phyloP scores from a whole-genome alignment of 2,888 invertebrate genomes.

The Parnassius mnemosyne region DNA sequence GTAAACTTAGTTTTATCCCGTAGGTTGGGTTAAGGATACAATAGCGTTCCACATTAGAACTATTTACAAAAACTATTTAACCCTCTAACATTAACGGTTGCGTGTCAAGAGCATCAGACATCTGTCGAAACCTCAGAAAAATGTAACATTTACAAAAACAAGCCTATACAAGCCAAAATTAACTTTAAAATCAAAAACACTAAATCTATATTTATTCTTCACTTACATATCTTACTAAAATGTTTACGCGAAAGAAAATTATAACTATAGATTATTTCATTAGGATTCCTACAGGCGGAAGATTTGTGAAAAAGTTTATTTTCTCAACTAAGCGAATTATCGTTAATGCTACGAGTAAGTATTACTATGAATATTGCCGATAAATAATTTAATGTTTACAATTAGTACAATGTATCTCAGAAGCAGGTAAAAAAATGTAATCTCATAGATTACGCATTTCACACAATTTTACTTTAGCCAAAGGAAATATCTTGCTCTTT shows the following conservation, averaged over 20 bases:
- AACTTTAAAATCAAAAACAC: not conserved
- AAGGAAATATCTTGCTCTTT: no score
- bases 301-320: not conserved
- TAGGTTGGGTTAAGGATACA: not conserved
- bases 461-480: no score
- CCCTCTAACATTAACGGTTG: constrained; percentile 5
- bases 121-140: constrained; percentile 9
- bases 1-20: no score
- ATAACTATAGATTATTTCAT: constrained; percentile 12
- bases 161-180: not conserved
- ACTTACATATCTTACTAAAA: not conserved
- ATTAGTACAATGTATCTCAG: no score
- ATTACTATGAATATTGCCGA: no score
- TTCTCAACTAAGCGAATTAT: no score
- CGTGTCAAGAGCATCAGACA: constrained; percentile 18
- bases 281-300: constrained; percentile 4
- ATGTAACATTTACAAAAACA: not conserved
- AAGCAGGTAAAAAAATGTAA: no score
- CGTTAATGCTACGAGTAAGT: no score
- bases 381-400: no score
- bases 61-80: constrained; percentile 7
- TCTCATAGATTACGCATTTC: no score
- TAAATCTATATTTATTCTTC: constrained; percentile 3
- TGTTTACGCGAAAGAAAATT: constrained; percentile 8
- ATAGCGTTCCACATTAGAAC: not conserved